phyloP scores from a whole-genome alignment of 2,113 vertebrate genomes.

The Mustelus asterias region DNA sequence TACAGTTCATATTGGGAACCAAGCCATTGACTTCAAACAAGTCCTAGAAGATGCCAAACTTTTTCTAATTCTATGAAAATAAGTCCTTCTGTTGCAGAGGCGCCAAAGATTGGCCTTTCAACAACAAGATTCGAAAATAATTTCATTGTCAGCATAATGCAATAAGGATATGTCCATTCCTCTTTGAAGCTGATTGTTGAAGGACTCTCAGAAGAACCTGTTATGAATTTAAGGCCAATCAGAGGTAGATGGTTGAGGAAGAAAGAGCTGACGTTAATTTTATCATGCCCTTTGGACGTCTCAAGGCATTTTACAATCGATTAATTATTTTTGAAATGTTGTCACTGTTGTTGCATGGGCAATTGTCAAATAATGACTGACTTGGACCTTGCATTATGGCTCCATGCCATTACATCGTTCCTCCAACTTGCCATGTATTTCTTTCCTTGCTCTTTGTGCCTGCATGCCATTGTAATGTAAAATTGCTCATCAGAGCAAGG shows the following conservation, averaged over 20 bases:
- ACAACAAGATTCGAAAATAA: background rate
- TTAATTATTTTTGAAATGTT: background rate
- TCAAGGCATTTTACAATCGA: background rate
- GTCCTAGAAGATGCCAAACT: background rate
- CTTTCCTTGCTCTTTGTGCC: background rate
- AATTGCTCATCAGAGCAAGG: too few relatives aligned
- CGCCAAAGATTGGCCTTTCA: background rate
- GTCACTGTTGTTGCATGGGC: background rate
- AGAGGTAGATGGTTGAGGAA: background rate
- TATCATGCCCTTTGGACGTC: background rate
- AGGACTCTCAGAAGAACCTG: background rate
- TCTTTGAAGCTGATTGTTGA: background rate
- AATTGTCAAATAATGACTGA: background rate
- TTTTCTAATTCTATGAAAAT: slow-evolving; percentile 3
- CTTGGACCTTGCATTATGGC: background rate
- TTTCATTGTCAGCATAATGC: background rate
- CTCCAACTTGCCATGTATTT: background rate
- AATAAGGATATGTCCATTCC: background rate
- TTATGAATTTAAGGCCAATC: background rate
- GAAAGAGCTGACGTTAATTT: background rate
- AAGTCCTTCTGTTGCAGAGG: background rate
- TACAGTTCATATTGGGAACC: background rate
- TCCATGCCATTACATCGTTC: background rate
- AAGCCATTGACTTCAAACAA: background rate
- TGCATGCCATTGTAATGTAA: too few relatives aligned